Base-by-base conservation (phyloP, 2,797 vertebrate genomes). In the Acanthurus lineatus region DNA sequence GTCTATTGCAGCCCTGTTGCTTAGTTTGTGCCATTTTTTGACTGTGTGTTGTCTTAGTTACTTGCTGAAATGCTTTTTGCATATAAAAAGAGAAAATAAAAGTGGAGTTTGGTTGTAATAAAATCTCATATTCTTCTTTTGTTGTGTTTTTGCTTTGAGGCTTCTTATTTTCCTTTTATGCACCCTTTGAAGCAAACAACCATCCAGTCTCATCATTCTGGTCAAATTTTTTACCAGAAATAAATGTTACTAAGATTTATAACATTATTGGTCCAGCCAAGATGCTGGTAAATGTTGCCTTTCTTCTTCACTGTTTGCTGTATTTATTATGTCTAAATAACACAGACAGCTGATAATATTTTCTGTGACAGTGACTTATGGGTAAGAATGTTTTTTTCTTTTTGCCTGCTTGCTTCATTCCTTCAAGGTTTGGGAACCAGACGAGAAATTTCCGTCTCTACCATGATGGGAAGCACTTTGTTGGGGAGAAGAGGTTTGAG, bases 381-480 rank as follows among this genome's bases (percentile, higher is more conserved):
- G 45, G 4, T 40, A 40, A 40, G 10, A 40, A 32, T 32, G 28
- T 32, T 32, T 32, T 32, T 40, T 10, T 8, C 7, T 40, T 40
- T 40, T 9, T 40, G 40, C 40, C 7, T 9, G 40, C 40, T 40
- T 40, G 10, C 49, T 63, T 22, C 4, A 2, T 78, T 35, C 17
- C 7, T 1, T 74, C 19, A 92, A 99, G 98, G 94, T 99, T 99
- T 93, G 98, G 98, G 89, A 99, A 96, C 91, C 98, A 99, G 94
- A 99, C 98, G 44, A 97, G 97, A 94, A 99, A 99, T 95, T 99
- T 99, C 94, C 97, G 98, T 73, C 98, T 99, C 75, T 99, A 99
- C 94, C 97, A 99, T 83, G 98, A 99, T 86, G 98, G 98, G 88
- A 99, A 99, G 86, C 98, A 99, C 94, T 99, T 99, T 95, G 98